phyloP scores from a whole-genome alignment of 2,113 vertebrate genomes.

The Petromus typicus region DNA sequence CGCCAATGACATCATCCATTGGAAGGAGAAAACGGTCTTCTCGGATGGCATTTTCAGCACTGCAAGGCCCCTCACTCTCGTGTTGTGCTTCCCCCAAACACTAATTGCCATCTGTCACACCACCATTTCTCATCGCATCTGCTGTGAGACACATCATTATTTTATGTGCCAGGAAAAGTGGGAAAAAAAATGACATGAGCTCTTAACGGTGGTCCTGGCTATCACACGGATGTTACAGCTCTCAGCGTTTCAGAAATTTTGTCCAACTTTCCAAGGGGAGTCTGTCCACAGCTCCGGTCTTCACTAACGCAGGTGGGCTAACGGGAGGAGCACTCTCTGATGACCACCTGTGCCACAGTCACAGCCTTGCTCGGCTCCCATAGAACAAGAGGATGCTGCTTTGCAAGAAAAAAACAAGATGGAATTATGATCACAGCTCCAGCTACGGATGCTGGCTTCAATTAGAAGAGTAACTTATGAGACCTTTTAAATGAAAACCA shows the following conservation, averaged over 20 bases:
- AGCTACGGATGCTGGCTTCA: rapidly evolving
- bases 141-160: not conserved
- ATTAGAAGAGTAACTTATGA: not conserved
- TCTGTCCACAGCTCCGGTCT: not conserved
- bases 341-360: not conserved
- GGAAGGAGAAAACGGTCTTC: not conserved
- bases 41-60: not conserved
- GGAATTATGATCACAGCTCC: not conserved
- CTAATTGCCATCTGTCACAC: not conserved
- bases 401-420: not conserved
- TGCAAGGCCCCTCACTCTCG: not conserved
- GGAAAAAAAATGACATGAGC: not conserved
- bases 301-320: not conserved
- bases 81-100: not conserved
- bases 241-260: not conserved
- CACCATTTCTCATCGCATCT: not conserved
- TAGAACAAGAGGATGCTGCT: not conserved
- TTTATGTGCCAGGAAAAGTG: not conserved
- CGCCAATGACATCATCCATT: too few species aligned
- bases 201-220: not conserved
- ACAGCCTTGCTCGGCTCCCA: not conserved
- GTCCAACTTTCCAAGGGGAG: not conserved
- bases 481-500: not conserved
- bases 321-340: not conserved
- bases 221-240: not conserved